Conservation (phyloP, 2,888 invertebrate species). For the Latrodectus elegans region DNA sequence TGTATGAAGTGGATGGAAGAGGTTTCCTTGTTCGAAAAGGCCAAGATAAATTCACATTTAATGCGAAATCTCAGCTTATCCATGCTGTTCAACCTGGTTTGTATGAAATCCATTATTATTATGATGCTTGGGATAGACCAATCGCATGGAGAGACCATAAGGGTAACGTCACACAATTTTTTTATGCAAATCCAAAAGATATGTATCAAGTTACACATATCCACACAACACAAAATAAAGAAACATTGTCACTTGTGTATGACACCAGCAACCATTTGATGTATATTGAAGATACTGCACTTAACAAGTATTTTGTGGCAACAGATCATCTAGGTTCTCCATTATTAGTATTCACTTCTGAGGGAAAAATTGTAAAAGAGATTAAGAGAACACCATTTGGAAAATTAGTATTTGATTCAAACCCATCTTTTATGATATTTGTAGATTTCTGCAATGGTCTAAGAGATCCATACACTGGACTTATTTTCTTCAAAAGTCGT, state of each 20-base stretch:
- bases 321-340: slow-evolving; percentile 96
- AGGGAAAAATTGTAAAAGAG: slow-evolving; percentile 93
- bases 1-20: slow-evolving; percentile 84
- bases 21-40: slow-evolving; percentile 94
- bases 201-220: slow-evolving; percentile 89
- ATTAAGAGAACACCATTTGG: slow-evolving; percentile 96
- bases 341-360: slow-evolving; percentile 94
- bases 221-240: slow-evolving; percentile 93
- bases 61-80: slow-evolving; percentile 90
- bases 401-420: slow-evolving; percentile 94
- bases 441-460: slow-evolving; percentile 96
- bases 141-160: slow-evolving; percentile 93
- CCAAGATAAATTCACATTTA: slow-evolving; percentile 94
- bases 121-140: slow-evolving; percentile 91
- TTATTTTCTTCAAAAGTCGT: slow-evolving; percentile 81
- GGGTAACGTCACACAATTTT: slow-evolving; percentile 96
- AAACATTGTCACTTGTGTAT: slow-evolving; percentile 91
- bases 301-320: slow-evolving; percentile 92
- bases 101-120: slow-evolving; percentile 87
- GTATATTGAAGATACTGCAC: slow-evolving; percentile 88
- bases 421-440: slow-evolving; percentile 92
- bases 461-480: slow-evolving; percentile 83
- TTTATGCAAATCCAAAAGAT: slow-evolving; percentile 87
- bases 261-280: slow-evolving; percentile 93
- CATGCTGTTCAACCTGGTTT: slow-evolving; percentile 90